Conservation (phyloP, 2,113 vertebrate genomes). For the Arothron firmamentum region DNA sequence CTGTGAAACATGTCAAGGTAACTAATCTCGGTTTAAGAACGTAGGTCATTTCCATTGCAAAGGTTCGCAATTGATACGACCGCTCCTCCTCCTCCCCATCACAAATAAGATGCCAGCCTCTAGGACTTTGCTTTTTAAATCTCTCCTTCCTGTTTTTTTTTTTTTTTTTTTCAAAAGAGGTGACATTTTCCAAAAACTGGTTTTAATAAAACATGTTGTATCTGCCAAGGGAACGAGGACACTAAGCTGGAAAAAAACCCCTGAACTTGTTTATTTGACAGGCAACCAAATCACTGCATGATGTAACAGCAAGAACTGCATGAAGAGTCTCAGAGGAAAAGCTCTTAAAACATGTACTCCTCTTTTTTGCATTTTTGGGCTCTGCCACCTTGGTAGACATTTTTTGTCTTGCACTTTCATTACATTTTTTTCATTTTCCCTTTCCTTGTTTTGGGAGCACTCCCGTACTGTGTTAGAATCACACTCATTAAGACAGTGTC, state of each 20-base stretch:
- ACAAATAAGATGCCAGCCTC: constrained; percentile 16
- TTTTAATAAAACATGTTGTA: constrained; percentile 57
- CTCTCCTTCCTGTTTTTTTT: constrained; percentile 37
- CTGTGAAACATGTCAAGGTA: constrained; percentile 25
- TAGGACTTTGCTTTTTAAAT: constrained; percentile 8
- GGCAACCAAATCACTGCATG: constrained; percentile 40
- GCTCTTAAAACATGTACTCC: constrained; percentile 35
- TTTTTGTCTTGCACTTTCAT: constrained; percentile 19
- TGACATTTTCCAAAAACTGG: constrained; percentile 52
- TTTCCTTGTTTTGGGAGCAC: constrained; percentile 9
- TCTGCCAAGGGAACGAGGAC: constrained; percentile 31
- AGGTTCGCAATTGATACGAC: constrained; percentile 25
- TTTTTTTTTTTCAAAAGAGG: constrained; percentile 21
- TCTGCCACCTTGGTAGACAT: constrained; percentile 19
- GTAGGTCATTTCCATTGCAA: constrained; percentile 34
- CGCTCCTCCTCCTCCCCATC: constrained; percentile 4
- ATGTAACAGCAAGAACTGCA: constrained; percentile 40
- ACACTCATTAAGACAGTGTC: not conserved
- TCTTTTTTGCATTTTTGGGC: constrained; percentile 22
- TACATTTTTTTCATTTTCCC: constrained; percentile 34
- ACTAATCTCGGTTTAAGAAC: constrained; percentile 17
- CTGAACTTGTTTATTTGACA: constrained; percentile 62
- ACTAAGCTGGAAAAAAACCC: constrained; percentile 27
- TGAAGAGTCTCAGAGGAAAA: constrained; percentile 26
- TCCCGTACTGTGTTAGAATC: constrained; percentile 21